A percentile compares a stretch with the other conserved stretches of the same genome.
Evolutionary conservation across 1,140 invertebrate species (phyloP).

Genomic region (Daktulosphaira vitifoliae): DNA sequence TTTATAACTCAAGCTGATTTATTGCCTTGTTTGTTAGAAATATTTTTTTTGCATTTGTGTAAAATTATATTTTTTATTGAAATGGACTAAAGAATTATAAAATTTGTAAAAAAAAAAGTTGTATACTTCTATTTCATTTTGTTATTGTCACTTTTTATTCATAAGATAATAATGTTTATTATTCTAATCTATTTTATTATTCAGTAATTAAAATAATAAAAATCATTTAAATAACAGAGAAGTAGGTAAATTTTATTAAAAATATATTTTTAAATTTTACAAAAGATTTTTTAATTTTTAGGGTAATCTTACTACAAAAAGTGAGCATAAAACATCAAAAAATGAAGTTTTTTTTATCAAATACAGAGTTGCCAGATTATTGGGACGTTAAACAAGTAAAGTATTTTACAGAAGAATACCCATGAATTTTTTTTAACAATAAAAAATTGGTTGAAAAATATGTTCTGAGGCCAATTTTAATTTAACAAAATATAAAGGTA

Average conservation of each 20-base stretch:
- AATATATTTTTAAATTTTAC: too few species aligned
- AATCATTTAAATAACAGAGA: neutral
- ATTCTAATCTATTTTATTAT: too few species aligned
- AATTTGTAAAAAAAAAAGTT: too few species aligned
- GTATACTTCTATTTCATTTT: too few species aligned
- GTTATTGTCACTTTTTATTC: too few species aligned
- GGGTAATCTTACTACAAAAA: neutral
- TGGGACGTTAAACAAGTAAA: conserved; percentile 6
- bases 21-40: neutral
- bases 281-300: too few species aligned
- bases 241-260: too few species aligned
- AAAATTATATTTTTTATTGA: too few species aligned
- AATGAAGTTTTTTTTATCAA: neutral
- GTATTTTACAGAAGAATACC: conserved; percentile 10
- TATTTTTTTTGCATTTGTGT: neutral
- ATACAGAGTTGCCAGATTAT: conserved; percentile 4
- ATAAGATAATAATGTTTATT: too few species aligned
- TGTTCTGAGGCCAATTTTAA: neutral
- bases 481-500: neutral
- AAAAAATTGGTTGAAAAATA: conserved; percentile 10
- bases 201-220: neutral
- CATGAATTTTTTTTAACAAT: neutral
- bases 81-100: too few species aligned
- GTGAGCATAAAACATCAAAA: neutral
- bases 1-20: conserved; percentile 1